Percentiles rank a stretch among this genome's conserved stretches.
Evolutionary conservation across 2,888 invertebrate species (phyloP).

Genomic region (Himalopsyche anomala): DNA sequence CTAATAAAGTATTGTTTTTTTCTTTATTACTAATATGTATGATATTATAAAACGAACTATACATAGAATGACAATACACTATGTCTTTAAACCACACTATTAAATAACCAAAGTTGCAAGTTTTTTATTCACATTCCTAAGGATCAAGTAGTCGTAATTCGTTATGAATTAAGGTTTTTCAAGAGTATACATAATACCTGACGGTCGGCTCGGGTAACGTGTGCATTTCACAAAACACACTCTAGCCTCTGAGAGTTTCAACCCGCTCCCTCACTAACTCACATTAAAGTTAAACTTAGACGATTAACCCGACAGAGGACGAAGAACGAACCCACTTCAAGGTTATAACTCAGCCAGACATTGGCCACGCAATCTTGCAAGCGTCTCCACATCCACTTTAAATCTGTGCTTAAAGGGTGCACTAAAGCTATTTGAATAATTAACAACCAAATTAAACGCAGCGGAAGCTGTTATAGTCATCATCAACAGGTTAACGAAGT

Average conservation of each 20-base stretch:
- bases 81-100: too few species aligned
- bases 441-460: neutral
- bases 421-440: slow-evolving; percentile 1
- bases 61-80: too few species aligned
- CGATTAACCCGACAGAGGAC: slow-evolving; percentile 20
- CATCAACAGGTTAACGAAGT: neutral
- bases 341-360: slow-evolving; percentile 28
- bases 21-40: too few species aligned
- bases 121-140: too few species aligned
- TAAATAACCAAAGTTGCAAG: too few species aligned
- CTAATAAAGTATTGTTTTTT: too few species aligned
- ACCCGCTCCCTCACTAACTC: neutral
- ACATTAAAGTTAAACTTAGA: slow-evolving; percentile 9
- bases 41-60: too few species aligned
- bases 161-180: too few species aligned
- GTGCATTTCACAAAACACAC: neutral
- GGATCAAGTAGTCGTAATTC: too few species aligned
- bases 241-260: neutral
- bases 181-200: too few species aligned
- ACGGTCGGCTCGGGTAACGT: too few species aligned
- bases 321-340: neutral
- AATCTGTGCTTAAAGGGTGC: slow-evolving; percentile 18
- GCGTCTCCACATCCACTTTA: neutral
- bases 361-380: neutral
- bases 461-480: neutral